Evolutionary conservation across 2,797 vertebrate genomes (phyloP), one percentile per base, ranked within the genome.

Genomic region (Ptychobarbus kaznakovi): DNA sequence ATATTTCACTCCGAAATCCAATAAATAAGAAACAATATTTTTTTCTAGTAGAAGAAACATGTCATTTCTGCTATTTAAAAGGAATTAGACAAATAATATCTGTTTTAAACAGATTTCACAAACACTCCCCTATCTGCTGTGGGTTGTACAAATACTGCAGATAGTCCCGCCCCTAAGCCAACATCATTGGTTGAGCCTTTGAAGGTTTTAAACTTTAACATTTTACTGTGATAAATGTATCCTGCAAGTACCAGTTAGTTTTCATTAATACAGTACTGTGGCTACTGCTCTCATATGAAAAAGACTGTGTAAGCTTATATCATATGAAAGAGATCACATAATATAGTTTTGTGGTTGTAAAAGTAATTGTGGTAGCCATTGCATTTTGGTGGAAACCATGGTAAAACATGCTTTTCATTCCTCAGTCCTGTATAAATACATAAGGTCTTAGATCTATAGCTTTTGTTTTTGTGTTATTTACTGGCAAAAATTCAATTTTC

Each of bases 401-500:
- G 51, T n/a, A 28, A 28, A 63, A 63, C 20, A 51, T 65, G 5
- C 73, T 46, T 35, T 46, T 32, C 16, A 20, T 63, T 38, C 35
- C 74, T 89, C 77, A 70, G 89, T 86, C 61, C 25, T 0, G 38
- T 44, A 42, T 42, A 79, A 63, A 79, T 79, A 0, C 15, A 44
- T 58, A 65, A 12, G 5, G n/a, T 79, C 78, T 61, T 20, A 4
- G 89, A 89, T 92, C 83, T 86, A 46, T 12, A 82, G 84, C 81
- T 79, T 66, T 72, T 13, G 25, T 25, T 56, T 79, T 86, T 82
- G n/a, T 32, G 80, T 83, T 85, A 89, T 91, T 92, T 92, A 86
- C 88, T 46, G 63, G 51, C 68, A 83, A 88, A 88, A 91, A 92
- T 92, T 85, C 86, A 16, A 81, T 40, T 38, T 86, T 75, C 73